Percentiles rank a stretch among this genome's conserved stretches.
Evolutionary conservation across 2,113 vertebrate genomes (phyloP).

Genomic region (Centropus bengalensis): DNA sequence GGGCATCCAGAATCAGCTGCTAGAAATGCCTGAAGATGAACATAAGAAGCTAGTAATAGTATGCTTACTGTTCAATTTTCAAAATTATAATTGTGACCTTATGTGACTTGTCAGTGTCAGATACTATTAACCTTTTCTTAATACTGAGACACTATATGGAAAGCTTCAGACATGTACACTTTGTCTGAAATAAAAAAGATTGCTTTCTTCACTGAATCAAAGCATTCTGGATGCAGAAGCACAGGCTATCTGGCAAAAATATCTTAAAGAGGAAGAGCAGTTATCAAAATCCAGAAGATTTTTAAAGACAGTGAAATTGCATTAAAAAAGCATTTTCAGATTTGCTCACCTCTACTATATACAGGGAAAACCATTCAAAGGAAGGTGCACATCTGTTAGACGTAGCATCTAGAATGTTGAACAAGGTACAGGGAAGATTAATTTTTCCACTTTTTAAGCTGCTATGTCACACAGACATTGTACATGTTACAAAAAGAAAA

Average conservation of each 20-base stretch:
- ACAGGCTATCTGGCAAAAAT: not conserved
- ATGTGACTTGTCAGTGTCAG: not conserved
- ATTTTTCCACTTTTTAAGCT: not conserved
- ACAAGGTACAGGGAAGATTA: not conserved
- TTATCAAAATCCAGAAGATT: not conserved
- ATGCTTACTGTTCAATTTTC: not conserved
- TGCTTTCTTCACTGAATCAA: not conserved
- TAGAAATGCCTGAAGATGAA: not conserved
- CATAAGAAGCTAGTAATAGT: not conserved
- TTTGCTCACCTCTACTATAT: not conserved
- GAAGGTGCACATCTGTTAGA: not conserved
- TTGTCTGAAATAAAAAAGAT: slow-evolving; percentile 2
- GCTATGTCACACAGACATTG: not conserved
- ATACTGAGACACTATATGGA: not conserved
- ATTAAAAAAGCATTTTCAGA: not conserved
- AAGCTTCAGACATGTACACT: not conserved
- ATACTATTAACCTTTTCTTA: slow-evolving; percentile 9
- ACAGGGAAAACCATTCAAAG: not conserved
- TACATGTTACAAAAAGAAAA: not conserved
- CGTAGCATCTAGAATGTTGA: fast-evolving
- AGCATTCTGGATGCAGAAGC: not conserved
- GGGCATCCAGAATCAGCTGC: not conserved
- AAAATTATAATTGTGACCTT: not conserved
- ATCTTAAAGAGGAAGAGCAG: not conserved
- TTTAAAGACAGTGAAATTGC: not conserved